These are phyloP conservation scores for Nestor notabilis DNA, from an alignment of 2,113 vertebrate species.

Conservation along the genomic window DNA sequence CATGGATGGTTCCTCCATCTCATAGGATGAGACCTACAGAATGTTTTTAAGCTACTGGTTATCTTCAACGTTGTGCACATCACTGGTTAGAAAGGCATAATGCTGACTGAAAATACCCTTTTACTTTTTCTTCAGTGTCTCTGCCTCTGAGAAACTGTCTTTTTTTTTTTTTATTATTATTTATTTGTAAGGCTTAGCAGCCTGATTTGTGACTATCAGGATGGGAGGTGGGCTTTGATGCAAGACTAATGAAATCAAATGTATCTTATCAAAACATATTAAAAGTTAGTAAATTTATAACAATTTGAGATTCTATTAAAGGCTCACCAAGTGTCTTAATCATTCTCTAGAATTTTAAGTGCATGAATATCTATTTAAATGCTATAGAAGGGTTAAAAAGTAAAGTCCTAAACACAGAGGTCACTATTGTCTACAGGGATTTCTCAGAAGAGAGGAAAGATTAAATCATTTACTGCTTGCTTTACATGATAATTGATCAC, in stretches of 20 bases:
- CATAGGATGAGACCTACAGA: not conserved
- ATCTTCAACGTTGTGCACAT: not conserved
- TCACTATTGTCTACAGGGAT: not conserved
- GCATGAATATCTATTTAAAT: not conserved
- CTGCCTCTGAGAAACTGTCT: not conserved
- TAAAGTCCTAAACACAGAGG: not conserved
- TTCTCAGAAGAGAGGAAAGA: not conserved
- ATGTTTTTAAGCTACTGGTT: not conserved
- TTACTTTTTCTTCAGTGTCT: not conserved
- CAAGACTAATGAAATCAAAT: not conserved
- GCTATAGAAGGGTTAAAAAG: not conserved
- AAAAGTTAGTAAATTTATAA: not conserved
- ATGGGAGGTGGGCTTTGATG: not conserved
- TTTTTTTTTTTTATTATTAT: too few species aligned
- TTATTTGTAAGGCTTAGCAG: not conserved
- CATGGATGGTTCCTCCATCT: not conserved
- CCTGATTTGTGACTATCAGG: not conserved
- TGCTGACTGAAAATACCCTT: not conserved
- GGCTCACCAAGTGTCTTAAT: not conserved
- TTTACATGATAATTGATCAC: not conserved
- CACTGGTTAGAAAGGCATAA: not conserved
- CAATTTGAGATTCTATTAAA: not conserved
- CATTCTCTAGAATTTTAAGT: not conserved
- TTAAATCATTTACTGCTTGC: not conserved
- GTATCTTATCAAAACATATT: not conserved